A percentile compares a stretch with the other conserved stretches of the same genome.
Conservation (phyloP, 2,888 invertebrate genomes). For the Cotesia congregata region DNA sequence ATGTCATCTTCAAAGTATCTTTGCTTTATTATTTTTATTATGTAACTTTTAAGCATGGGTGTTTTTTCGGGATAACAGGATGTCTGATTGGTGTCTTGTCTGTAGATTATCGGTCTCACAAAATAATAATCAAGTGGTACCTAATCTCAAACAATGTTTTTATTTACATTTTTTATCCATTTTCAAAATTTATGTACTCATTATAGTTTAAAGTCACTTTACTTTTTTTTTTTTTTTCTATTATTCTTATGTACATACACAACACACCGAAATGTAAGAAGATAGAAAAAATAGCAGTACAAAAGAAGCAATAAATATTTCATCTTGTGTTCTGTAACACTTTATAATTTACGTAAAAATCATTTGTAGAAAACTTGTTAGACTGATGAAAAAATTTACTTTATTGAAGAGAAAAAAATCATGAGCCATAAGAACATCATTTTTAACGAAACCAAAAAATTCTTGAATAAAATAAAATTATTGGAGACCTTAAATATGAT, state of each 20-base stretch:
- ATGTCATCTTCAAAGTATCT: slow-evolving; percentile 54
- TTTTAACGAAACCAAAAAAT: not conserved
- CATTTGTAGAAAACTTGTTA: no score
- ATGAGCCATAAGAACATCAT: not conserved
- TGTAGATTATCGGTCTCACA: slow-evolving; percentile 54
- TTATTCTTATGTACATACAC: not conserved
- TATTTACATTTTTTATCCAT: slow-evolving; percentile 35
- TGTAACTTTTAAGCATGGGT: slow-evolving; percentile 56
- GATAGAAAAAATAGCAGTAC: no score
- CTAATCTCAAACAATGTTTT: slow-evolving; percentile 21
- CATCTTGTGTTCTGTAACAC: no score
- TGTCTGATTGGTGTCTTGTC: slow-evolving; percentile 66
- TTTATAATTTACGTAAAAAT: no score
- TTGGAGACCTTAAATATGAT: no score
- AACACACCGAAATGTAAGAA: not conserved
- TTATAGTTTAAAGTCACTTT: not conserved
- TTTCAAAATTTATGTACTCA: slow-evolving; percentile 4
- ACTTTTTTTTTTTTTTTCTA: not conserved
- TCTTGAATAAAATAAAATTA: no score
- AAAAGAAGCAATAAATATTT: no score
- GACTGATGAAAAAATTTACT: no score
- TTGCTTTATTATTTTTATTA: slow-evolving; percentile 39
- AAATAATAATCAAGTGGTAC: slow-evolving; percentile 19
- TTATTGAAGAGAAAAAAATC: no score
- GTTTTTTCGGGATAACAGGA: slow-evolving; percentile 63